These are phyloP conservation scores for Thunnus thynnus DNA, from an alignment of 2,113 vertebrate species.

Conservation along the genomic window DNA sequence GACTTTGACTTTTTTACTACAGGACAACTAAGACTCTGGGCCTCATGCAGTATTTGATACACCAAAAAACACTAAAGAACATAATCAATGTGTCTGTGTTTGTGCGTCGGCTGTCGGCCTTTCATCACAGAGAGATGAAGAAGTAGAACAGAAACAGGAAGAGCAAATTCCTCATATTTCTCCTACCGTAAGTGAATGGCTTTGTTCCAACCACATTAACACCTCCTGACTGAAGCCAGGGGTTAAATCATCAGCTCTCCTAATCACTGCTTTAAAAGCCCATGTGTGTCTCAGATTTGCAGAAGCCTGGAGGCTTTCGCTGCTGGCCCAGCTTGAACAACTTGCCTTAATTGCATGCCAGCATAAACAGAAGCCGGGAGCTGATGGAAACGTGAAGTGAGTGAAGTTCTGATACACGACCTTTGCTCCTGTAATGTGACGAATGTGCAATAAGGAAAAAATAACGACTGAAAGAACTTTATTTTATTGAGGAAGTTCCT, in stretches of 20 bases:
- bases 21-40: neutral
- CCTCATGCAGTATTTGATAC: constrained; percentile 15
- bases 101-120: neutral
- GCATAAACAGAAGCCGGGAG: constrained; percentile 65
- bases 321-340: constrained; percentile 51
- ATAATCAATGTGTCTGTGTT: neutral
- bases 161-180: constrained; percentile 17
- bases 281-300: constrained; percentile 49
- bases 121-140: neutral
- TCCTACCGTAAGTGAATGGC: neutral
- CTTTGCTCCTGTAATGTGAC: constrained; percentile 46
- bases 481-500: neutral
- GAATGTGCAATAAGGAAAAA: constrained; percentile 6
- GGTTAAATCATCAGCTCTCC: constrained; percentile 60
- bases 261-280: constrained; percentile 60
- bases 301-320: constrained; percentile 44
- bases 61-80: neutral
- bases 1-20: neutral
- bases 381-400: constrained; percentile 60
- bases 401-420: constrained; percentile 44
- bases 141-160: neutral
- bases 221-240: constrained; percentile 36
- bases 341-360: constrained; percentile 63
- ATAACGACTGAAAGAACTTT: constrained; percentile 13
- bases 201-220: constrained; percentile 41